Evolutionary conservation across 2,888 invertebrate species (phyloP), one percentile per base, ranked within the genome.

Genomic region (Sympetrum striolatum): DNA sequence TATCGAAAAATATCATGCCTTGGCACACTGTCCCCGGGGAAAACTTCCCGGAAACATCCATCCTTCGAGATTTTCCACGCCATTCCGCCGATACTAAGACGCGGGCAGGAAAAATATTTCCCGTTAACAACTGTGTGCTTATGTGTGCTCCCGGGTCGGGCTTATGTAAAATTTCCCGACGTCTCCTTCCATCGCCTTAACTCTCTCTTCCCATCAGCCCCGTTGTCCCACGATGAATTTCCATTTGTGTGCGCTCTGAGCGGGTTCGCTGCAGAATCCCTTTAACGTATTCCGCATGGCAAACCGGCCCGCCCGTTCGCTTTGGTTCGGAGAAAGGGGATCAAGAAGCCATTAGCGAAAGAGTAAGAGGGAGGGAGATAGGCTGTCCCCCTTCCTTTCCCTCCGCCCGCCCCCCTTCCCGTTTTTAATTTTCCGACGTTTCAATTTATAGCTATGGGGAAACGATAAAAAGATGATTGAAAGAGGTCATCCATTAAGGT

Each of bases 211-310:
- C 22, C n/a, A n/a, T n/a, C n/a, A n/a, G n/a, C n/a, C n/a, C 25
- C 8, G 31, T 35, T 81, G 35, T 18, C 15, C 39, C 44, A 58
- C 60, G 86, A 86, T 60, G 58, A 86, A 60, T 86, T 86, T 60
- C 86, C 86, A 86, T 86, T 86, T 86, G 86, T 86, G 86, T 39
- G 60, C 86, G 53, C 53, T n/a, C 82, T 60, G 35, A 22, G 53
- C 0, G 10, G 31, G 12, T 31, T 25, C 81, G 15, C 48, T 22
- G 14, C 81, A 25, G 53, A 86, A 86, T 86, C 86, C 86, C 86
- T 86, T 86, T 86, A 86, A 86, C 86, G 60, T 86, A 86, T 86
- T 86, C 86, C n/a, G 60, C 60, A 48, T 37, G 82, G 82, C 58
- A 35, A 58, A 58, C 35, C 82, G 35, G 35, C 18, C 53, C 58